Evolutionary conservation across 2,888 invertebrate species (phyloP), one percentile per base, ranked within the genome.

Genomic region (Deilephila elpenor): DNA sequence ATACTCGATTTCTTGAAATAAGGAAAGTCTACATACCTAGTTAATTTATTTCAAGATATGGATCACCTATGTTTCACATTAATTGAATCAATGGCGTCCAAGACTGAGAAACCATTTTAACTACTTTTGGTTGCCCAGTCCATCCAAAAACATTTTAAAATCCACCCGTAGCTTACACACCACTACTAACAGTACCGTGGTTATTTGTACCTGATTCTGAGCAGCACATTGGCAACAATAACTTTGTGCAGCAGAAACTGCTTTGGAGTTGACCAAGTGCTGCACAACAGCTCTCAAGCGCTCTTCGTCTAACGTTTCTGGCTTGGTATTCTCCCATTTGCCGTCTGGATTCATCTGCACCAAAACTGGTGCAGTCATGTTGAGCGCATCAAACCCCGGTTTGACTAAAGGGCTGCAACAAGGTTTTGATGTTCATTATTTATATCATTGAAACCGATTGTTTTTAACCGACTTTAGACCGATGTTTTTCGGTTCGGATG

Each of bases 331-430:
- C 74, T 91, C 89, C 93, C 93, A 94, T 82, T 89, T 87, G 5
- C 93, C 93, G 1, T 89, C 82, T 5, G 92, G 89, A 74, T 93
- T 94, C 85, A 93, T 86, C 79, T 93, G 91, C 0, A 93, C 86
- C 25, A 74, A 11, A 7, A 70, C 37, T n/a, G 74, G 81, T 89
- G 8, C 76, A 93, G 25, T 59, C 51, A 71, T 73, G 20, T 56
- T 71, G 20, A 75, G 51, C 3, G 70, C 70, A 14, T 74, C 61
- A 20, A 74, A 74, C n/a, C 74, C 74, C 60, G 72, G 70, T n/a
- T 59, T 71, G 59, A 53, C 53, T 8, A 75, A 59, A 17, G 70
- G 71, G 14, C 73, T 73, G 61, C 14, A 75, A 64, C n/a, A 20
- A 14, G 64, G 5, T 53, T 37, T 7, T 19, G 14, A 34, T 7